These are phyloP conservation scores for Amphiura filiformis DNA, from an alignment of 35 echinoderm and acorn worm species.

Conservation along the genomic window DNA sequence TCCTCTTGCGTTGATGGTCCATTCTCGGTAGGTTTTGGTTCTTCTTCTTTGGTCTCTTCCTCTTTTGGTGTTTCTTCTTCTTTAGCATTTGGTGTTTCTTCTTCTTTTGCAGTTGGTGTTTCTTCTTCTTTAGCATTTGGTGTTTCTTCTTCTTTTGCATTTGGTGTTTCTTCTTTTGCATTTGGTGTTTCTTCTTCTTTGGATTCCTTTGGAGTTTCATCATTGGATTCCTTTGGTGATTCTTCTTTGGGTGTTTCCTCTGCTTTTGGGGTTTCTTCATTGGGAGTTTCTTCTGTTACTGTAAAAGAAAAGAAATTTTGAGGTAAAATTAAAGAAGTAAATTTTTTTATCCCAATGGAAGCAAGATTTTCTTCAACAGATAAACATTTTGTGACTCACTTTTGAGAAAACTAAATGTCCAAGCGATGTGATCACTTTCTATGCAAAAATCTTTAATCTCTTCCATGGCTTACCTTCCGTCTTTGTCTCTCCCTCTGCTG, in stretches of 20 bases:
- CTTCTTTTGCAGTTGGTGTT: neutral
- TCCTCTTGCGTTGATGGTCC: neutral
- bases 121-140: neutral
- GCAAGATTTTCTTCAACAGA: neutral
- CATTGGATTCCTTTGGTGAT: neutral
- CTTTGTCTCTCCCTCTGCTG: slow-evolving; percentile 34
- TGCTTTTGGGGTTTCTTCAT: neutral
- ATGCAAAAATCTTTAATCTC: neutral
- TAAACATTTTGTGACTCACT: neutral
- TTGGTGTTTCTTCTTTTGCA: neutral
- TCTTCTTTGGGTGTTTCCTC: slow-evolving; percentile 21
- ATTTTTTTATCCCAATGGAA: neutral
- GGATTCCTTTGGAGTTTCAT: neutral
- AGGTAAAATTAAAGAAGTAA: neutral
- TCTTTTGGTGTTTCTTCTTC: neutral
- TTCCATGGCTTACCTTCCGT: slow-evolving; percentile 13
- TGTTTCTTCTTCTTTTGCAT: neutral
- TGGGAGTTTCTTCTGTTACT: slow-evolving; percentile 4
- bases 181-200: neutral
- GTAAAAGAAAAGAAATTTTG: neutral
- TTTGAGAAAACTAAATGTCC: neutral
- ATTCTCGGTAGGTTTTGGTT: neutral
- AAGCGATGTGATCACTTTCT: neutral
- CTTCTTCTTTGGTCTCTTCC: too few relatives aligned
- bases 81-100: neutral